phyloP scores from a whole-genome alignment of 2,888 invertebrate genomes.

The Ochropleura leucogaster region DNA sequence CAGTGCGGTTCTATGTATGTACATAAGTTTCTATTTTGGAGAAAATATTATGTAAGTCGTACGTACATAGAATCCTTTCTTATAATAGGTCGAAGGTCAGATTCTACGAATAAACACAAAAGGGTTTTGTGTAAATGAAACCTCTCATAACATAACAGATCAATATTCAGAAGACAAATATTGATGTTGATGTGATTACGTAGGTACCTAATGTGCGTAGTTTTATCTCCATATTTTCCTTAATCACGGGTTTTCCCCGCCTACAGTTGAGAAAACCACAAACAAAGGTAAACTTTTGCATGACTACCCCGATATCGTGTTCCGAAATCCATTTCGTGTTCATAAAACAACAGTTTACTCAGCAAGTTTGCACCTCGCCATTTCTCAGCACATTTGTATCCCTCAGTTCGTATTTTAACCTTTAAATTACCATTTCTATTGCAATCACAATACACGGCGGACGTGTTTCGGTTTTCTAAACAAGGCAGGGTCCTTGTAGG shows the following conservation, averaged over 20 bases:
- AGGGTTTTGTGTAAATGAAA: slow-evolving; percentile 15
- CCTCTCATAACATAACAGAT: slow-evolving; percentile 4
- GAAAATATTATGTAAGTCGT: not conserved
- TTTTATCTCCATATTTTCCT: slow-evolving; percentile 38
- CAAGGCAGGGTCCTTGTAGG: slow-evolving; percentile 46
- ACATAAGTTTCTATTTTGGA: not conserved
- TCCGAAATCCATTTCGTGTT: slow-evolving; percentile 26
- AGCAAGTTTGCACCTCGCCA: slow-evolving; percentile 43
- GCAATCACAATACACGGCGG: slow-evolving; percentile 52
- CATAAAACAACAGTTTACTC: slow-evolving; percentile 46
- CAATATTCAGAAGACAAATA: slow-evolving; percentile 11
- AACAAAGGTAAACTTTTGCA: slow-evolving; percentile 26
- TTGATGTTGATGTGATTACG: slow-evolving; percentile 5
- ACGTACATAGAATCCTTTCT: not conserved
- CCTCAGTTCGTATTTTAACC: slow-evolving; percentile 45
- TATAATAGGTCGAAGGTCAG: slow-evolving; percentile 11
- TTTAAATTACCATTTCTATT: slow-evolving; percentile 63
- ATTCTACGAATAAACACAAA: slow-evolving; percentile 22
- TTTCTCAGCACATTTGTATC: slow-evolving; percentile 50
- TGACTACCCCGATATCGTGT: slow-evolving; percentile 12
- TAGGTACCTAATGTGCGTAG: not conserved
- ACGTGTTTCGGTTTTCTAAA: slow-evolving; percentile 61
- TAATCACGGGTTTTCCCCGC: slow-evolving; percentile 40
- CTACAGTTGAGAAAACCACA: slow-evolving; percentile 28
- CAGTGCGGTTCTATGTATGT: not conserved